Evolutionary conservation across 2,797 vertebrate genomes (phyloP).

Genomic region (Diceros bicornis): DNA sequence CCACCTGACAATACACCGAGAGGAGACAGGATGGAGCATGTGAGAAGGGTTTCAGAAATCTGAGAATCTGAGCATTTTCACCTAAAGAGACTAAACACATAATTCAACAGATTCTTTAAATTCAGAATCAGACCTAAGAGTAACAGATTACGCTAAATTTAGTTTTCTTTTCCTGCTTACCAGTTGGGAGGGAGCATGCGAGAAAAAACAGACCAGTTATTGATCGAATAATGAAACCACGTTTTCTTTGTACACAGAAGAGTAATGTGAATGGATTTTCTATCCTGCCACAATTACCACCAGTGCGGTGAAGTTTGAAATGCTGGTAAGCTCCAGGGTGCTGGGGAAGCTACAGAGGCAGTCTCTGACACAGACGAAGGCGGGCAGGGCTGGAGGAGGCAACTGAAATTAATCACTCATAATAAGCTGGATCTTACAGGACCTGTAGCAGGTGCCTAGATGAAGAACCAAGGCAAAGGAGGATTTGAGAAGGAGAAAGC

Average conservation of each 20-base stretch:
- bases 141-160: slow-evolving; percentile 34
- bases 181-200: neutral
- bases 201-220: neutral
- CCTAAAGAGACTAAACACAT: neutral
- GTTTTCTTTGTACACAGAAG: neutral
- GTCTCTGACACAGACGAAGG: neutral
- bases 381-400: accelerated
- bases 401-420: neutral
- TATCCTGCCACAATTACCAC: neutral
- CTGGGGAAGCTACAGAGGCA: neutral
- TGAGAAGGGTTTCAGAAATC: neutral
- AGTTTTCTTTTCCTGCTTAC: slow-evolving; percentile 44
- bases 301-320: neutral
- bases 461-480: neutral
- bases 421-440: neutral
- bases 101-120: neutral
- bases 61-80: neutral
- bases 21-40: neutral
- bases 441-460: neutral
- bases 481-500: neutral
- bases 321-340: neutral
- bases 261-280: neutral
- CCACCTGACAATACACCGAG: neutral
- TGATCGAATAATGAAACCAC: neutral
- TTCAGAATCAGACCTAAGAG: slow-evolving; percentile 1